Base-by-base conservation (phyloP, 1,140 invertebrate species). In the Lysiphlebus fabarum region DNA sequence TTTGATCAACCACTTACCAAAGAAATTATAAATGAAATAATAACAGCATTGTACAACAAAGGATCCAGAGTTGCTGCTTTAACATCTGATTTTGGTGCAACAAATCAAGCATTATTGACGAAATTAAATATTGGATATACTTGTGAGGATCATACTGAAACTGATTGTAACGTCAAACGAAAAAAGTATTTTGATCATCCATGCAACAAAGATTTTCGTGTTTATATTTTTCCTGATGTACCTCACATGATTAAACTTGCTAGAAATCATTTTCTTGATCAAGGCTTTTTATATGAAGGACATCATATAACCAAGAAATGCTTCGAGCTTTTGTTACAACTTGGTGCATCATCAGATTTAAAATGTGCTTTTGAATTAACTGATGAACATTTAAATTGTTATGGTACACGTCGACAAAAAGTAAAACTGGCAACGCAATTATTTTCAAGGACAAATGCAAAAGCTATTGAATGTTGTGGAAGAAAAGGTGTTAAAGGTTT, bases 1-100 rank as follows among this genome's bases (percentile, higher is more conserved):
- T 78, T 67, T 65, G 69, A 76, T 43, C 55, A 53, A 7, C 9
- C 44, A 33, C 67, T 78, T 61, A 72, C 61, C 0, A 62, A 7
- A n/a, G 7, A 45, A 17, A 10, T 14, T 7, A 10, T 45, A 7
- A 3, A 5, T 7, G 11, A 17, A n/a, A 7, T 45, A n/a, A 7
- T 45, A n/a, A 17, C 4, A 7, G 11, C 7, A 1, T 14, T 45
- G 7, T 7, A 45, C n/a, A 17, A 7, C 11, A 45, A 45, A n/a
- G 44, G 44, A 10, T 45, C 2, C n/a, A 45, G 11, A 10, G 44
- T 45, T 7, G 44, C 7, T 7, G 11, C 7, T 7, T 10, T 45
- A 7, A 14, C 14, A 45, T 10, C 11, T 17, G 44, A 45, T 17
- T n/a, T 5, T 7, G 17, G 17, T 26, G 7, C 44, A 17, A 12